phyloP scores from a whole-genome alignment of 2,888 invertebrate species.

The Arctia plantaginis region DNA sequence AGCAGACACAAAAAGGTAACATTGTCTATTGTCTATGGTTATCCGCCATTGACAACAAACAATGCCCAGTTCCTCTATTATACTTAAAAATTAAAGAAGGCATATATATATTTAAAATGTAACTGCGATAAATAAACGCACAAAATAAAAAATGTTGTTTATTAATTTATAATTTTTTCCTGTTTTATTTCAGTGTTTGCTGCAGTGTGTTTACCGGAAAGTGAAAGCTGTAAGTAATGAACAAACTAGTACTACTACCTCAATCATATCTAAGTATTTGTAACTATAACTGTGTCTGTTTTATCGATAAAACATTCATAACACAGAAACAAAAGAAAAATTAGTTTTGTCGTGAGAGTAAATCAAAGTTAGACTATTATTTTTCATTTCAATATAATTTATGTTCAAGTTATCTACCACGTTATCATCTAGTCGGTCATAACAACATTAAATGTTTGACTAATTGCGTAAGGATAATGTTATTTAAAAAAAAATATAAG shows the following conservation, averaged over 20 bases:
- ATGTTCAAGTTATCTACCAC: too few relatives aligned
- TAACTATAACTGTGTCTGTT: neutral
- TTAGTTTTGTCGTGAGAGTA: too few relatives aligned
- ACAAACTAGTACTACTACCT: too few relatives aligned
- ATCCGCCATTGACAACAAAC: neutral
- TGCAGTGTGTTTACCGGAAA: conserved; percentile 92
- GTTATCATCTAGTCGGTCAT: too few relatives aligned
- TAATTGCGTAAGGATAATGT: too few relatives aligned
- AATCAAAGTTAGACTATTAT: too few relatives aligned
- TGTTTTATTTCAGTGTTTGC: conserved; percentile 88
- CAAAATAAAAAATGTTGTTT: neutral
- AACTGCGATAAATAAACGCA: neutral
- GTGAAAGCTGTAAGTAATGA: conserved; percentile 90
- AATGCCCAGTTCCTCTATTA: too few relatives aligned
- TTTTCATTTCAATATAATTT: too few relatives aligned
- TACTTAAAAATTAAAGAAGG: neutral
- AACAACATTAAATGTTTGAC: too few relatives aligned
- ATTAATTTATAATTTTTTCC: conserved; percentile 14
- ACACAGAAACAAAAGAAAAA: neutral
- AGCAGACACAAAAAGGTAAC: too few relatives aligned
- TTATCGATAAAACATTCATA: neutral
- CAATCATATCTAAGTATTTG: neutral
- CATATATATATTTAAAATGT: too few relatives aligned
- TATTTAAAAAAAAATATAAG: conserved; percentile 24
- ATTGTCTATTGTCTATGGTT: too few relatives aligned